Evolutionary conservation across 2,888 invertebrate species (phyloP).

Genomic region (Drosophila anomelani): DNA sequence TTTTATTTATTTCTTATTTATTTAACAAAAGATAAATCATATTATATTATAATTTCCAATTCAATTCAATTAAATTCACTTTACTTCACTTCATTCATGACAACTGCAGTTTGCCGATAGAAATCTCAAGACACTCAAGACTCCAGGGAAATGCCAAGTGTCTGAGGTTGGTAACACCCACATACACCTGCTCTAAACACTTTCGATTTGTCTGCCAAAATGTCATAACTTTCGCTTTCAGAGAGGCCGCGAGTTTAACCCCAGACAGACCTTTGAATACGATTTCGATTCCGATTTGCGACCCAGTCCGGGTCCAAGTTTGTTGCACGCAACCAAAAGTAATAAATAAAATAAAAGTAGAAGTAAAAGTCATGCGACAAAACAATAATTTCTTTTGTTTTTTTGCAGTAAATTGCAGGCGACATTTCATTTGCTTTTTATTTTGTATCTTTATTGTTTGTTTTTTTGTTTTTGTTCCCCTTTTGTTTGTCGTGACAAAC

Average conservation of each 20-base stretch:
- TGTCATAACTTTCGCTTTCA: constrained; percentile 78
- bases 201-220: constrained; percentile 68
- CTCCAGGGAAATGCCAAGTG: constrained; percentile 5
- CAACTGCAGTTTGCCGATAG: constrained; percentile 71
- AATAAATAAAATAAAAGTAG: constrained; percentile 44
- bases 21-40: not conserved
- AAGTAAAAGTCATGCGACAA: constrained; percentile 75
- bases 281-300: constrained; percentile 13
- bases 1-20: not conserved
- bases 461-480: constrained; percentile 23
- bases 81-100: constrained; percentile 33
- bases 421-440: constrained; percentile 53
- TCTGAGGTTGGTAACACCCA: constrained; percentile 16
- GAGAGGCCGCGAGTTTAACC: constrained; percentile 44
- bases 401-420: constrained; percentile 73
- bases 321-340: constrained; percentile 68
- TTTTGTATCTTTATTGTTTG: constrained; percentile 6
- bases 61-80: not conserved
- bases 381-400: constrained; percentile 16
- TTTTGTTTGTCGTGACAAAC: constrained; percentile 74
- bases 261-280: constrained; percentile 20
- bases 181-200: constrained; percentile 43
- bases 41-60: not conserved
- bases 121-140: constrained; percentile 45
- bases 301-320: constrained; percentile 49